phyloP scores from a whole-genome alignment of 2,113 vertebrate genomes.

The Chelonoidis abingdonii region DNA sequence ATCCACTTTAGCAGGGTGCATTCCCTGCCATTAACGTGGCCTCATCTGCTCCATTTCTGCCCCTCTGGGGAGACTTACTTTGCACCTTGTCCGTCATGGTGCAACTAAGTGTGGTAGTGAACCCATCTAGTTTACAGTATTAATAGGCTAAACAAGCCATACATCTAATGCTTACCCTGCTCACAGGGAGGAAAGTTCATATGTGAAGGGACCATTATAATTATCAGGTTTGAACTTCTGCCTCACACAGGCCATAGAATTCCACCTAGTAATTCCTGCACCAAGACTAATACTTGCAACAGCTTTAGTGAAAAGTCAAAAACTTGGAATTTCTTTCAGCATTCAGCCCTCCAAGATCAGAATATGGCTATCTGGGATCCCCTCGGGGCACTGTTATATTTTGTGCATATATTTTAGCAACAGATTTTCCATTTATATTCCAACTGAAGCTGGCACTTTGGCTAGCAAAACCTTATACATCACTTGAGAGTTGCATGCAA shows the following conservation, averaged over 20 bases:
- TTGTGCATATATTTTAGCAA: slow-evolving; percentile 20
- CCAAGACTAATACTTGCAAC: not conserved
- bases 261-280: not conserved
- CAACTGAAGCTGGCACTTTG: slow-evolving; percentile 51
- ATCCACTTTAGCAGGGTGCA: not conserved
- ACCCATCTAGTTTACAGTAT: rapidly evolving
- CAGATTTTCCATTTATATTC: slow-evolving; percentile 46
- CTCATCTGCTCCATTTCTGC: not conserved
- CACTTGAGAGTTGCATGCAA: not conserved
- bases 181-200: not conserved
- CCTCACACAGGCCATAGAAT: not conserved
- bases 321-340: not conserved
- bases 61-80: not conserved
- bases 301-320: slow-evolving; percentile 31
- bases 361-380: not conserved
- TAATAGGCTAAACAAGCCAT: not conserved
- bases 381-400: not conserved
- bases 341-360: not conserved
- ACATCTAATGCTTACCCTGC: not conserved
- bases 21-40: not conserved
- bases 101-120: not conserved
- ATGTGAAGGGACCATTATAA: not conserved
- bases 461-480: slow-evolving; percentile 4
- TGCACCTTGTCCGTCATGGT: not conserved
- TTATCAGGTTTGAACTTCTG: slow-evolving; percentile 39